Conservation (phyloP, 1,140 invertebrate genomes). For the Heliconius nattereri region DNA sequence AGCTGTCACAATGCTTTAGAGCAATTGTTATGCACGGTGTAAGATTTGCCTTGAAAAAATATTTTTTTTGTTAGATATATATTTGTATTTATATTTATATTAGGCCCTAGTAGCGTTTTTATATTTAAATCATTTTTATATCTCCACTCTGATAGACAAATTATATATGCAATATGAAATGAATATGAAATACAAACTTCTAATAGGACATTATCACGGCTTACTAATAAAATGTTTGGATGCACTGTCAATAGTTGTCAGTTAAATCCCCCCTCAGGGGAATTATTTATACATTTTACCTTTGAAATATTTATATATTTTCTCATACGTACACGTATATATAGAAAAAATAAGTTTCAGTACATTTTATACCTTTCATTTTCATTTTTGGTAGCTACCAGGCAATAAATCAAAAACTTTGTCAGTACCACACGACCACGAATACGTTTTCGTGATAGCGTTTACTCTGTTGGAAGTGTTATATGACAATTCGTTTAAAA, state of each 20-base stretch:
- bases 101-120: too few relatives aligned
- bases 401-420: slow-evolving; percentile 34
- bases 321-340: background rate
- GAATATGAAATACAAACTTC: too few relatives aligned
- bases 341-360: background rate
- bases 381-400: slow-evolving; percentile 16
- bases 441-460: slow-evolving; percentile 3
- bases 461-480: slow-evolving; percentile 1
- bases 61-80: background rate
- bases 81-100: background rate
- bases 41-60: slow-evolving; percentile 1
- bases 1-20: slow-evolving; percentile 16
- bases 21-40: slow-evolving; percentile 1
- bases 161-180: too few relatives aligned
- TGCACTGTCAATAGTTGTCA: too few relatives aligned
- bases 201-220: too few relatives aligned
- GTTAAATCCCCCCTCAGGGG: too few relatives aligned
- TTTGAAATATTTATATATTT: too few relatives aligned
- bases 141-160: too few relatives aligned
- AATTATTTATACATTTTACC: too few relatives aligned
- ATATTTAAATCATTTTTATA: too few relatives aligned
- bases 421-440: slow-evolving; percentile 27
- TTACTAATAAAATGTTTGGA: too few relatives aligned
- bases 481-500: background rate
- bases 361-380: slow-evolving; percentile 16